Evolutionary conservation across 2,888 invertebrate species (phyloP), one percentile per base, ranked within the genome.

Genomic region (Cremastinae sp.): DNA sequence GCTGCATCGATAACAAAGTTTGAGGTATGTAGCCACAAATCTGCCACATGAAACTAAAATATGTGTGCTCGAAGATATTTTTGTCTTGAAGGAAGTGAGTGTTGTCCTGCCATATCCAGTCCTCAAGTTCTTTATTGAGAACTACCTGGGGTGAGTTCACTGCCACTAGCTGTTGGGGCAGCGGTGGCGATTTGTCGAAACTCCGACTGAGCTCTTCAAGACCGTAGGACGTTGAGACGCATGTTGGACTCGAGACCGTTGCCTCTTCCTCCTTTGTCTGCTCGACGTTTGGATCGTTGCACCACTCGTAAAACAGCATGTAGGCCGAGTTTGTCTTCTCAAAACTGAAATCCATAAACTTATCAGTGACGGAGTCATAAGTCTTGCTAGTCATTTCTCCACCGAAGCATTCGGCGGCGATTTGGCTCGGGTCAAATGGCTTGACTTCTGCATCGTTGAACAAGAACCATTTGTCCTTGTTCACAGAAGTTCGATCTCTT

Each of bases 381-480:
- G 97, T 98, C 92, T 98, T 98, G 87, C 97, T 97, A 65, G 97
- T 98, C 96, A 98, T 97, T 92, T 98, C 98, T 3, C 98, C 98
- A 1, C 98, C 98, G 90, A 98, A 98, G 90, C 98, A 98, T 90
- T 98, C 98, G 0, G 96, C 94, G 0, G 97, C 97, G 73, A 98
- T 95, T 90, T 97, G 97, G 83, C 95, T 96, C 0, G 97, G 96
- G 91, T 98, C 98, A 89, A 98, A 98, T 0, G 96, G 95, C 90
- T 98, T 98, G 0, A 97, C 97, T 90, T 97, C 97, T 0, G 97
- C 97, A 89, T 97, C 97, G 88, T 97, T 97, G 90, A 97, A 97
- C 43, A 97, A 91, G 85, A 96, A 94, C 98, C 97, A 98, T 83
- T 97, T 96, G 90, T 98, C 97, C 84, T 95, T 94, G 58, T 92